These are phyloP conservation scores for Thrips palmi DNA, from an alignment of 1,140 invertebrate genomes.

Conservation along the genomic window DNA sequence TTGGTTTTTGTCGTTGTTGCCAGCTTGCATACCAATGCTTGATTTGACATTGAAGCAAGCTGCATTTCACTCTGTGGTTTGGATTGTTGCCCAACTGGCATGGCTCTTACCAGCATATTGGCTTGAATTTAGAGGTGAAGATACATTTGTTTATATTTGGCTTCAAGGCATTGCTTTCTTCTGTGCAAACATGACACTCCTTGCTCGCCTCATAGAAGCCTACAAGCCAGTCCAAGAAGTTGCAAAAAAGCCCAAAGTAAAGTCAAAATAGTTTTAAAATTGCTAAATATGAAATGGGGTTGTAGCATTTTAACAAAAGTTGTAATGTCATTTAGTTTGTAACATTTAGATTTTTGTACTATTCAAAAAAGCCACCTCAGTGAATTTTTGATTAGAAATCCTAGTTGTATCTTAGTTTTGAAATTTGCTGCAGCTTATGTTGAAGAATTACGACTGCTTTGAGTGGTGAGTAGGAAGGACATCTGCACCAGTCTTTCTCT, in stretches of 20 bases:
- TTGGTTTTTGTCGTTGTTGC: slow-evolving; percentile 84
- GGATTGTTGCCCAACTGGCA: slow-evolving; percentile 58
- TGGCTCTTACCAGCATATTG: slow-evolving; percentile 87
- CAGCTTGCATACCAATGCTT: slow-evolving; percentile 50
- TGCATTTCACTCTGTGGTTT: slow-evolving; percentile 32
- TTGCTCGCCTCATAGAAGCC: slow-evolving; percentile 41
- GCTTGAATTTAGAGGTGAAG: slow-evolving; percentile 71
- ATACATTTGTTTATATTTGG: slow-evolving; percentile 68
- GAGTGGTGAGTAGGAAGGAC: too few relatives aligned
- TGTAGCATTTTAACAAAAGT: too few relatives aligned
- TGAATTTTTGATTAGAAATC: not conserved
- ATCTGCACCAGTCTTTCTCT: too few relatives aligned
- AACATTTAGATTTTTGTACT: too few relatives aligned
- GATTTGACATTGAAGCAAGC: slow-evolving; percentile 29
- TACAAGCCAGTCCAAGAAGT: too few relatives aligned
- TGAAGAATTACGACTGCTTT: too few relatives aligned
- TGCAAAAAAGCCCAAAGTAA: too few relatives aligned
- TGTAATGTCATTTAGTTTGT: too few relatives aligned
- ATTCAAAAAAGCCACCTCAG: not conserved
- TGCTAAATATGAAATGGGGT: too few relatives aligned
- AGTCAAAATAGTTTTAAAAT: too few relatives aligned
- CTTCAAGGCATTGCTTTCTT: slow-evolving; percentile 60
- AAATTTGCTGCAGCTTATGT: too few relatives aligned
- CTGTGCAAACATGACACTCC: slow-evolving; percentile 49
- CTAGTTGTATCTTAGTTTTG: too few relatives aligned